Base-by-base conservation (phyloP, 2,797 vertebrate species). In the Leucoraja ocellata region DNA sequence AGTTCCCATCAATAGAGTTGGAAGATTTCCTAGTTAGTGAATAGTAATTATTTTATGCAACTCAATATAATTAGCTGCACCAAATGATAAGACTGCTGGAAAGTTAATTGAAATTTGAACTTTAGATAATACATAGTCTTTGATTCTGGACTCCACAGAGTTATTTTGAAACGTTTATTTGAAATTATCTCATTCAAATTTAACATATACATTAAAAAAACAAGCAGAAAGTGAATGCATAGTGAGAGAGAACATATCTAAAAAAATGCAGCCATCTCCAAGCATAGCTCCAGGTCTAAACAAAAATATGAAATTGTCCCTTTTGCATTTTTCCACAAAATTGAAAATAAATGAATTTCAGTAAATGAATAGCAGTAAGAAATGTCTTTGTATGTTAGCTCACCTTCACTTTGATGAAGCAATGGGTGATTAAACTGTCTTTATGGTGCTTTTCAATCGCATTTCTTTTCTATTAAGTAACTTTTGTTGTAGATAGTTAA, bases 391-490 rank as follows among this genome's bases (percentile, higher is more conserved):
- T 65, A 91, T 10, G 65, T 71, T 91, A 91, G 86, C 16, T 91
- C 9, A 36, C 16, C 36, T 39, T 36, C 9, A 39, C 21, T 71
- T 80, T 23, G 61, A 32, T 71, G 65, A 91, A 91, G 36, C 32
- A 25, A 76, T 76, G 23, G 21, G 73, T 74, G 39, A 39, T 92
- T 92, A 92, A 92, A 54, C 71, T 92, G 90, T 74, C 90, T 58
- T 54, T 76, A 28, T 76, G 71, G 71, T 74, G 39, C 9, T 74
- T 92, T 76, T 92, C 32, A 92, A 54, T 71, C 54, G 36, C 36
- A 92, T 76, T 92, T 91, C 9, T 91, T 74, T 91, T 73, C 21
- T 92, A 73, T 92, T 76, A 58, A 92, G 90, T 73, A 92, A 91
- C 65, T 23, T 91, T 74, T 92, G 39, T 76, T 76, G 71, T 76